Evolutionary conservation across 2,113 vertebrate genomes (phyloP), one percentile per base, ranked within the genome.

Genomic region (Perccottus glenii): DNA sequence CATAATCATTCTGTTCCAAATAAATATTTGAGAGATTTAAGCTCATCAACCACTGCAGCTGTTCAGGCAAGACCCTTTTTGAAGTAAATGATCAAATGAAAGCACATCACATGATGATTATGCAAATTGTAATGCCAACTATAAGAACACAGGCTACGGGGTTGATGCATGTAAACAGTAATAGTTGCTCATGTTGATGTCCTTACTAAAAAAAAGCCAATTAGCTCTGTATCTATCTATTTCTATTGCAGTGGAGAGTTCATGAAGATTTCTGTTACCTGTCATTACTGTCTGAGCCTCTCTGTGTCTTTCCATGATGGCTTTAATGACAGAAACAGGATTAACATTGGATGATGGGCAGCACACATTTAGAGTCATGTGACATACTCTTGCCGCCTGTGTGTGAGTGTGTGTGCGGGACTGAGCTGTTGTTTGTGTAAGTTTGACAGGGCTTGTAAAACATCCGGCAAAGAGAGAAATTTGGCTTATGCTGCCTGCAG

Each of bases 261-360:
- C 80, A 63, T 48, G 44, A 46, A 62, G 53, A 51, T 55, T 59
- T 82, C 48, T 50, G 78, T 85, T 93, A 93, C 91, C 93, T 92
- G 85, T 91, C 90, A 55, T 87, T 86, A 88, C 82, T 81, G 80
- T 86, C 90, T 85, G 75, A 71, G 70, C 83, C 66, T 82, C 87
- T 85, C 70, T 91, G 84, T 80, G 89, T 77, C 75, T 89, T 92
- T 92, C 89, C 88, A 57, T 87, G 90, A 82, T 85, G 84, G 89
- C 92, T 93, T 93, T 42, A 91, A 91, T 53, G 73, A 93, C 82
- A 91, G 63, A 92, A 88, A 91, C 36, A 64, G 70, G 64, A 84
- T 76, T 64, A 64, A 87, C 59, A 82, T 78, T 78, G 84, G 57
- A 83, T 38, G 44, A 68, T 33, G 7, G 60, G 65, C 57, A 7